Conservation (phyloP, 2,888 invertebrate genomes). For the Carcina quercana region DNA sequence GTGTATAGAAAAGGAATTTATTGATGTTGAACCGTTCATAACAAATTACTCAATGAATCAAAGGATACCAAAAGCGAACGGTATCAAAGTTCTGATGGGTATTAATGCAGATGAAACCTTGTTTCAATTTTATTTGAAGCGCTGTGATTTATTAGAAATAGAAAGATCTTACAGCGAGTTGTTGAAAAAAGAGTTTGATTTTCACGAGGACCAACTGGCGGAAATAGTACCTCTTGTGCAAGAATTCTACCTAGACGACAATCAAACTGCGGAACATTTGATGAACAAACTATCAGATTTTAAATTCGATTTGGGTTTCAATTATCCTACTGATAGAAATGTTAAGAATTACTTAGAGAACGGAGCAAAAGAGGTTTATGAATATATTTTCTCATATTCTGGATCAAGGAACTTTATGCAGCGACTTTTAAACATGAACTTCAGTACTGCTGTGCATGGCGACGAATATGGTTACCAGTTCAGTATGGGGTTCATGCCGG, state of each 20-base stretch:
- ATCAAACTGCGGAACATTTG: background rate
- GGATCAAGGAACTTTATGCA: slow-evolving; percentile 30
- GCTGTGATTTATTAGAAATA: background rate
- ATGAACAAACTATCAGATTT: background rate
- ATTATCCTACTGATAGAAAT: slow-evolving; percentile 4
- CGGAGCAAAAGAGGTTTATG: slow-evolving; percentile 9
- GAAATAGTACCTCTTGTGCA: slow-evolving; percentile 2
- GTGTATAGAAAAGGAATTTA: slow-evolving; percentile 27
- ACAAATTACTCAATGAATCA: slow-evolving; percentile 19
- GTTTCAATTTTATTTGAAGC: no score
- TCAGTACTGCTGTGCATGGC: slow-evolving; percentile 29
- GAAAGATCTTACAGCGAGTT: background rate
- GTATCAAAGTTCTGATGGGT: slow-evolving; percentile 27
- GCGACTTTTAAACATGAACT: slow-evolving; percentile 17
- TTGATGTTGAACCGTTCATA: slow-evolving; percentile 26
- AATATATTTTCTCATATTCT: slow-evolving; percentile 19
- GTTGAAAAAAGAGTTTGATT: slow-evolving; percentile 3
- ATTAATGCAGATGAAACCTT: slow-evolving; percentile 23
- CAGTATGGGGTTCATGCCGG: slow-evolving; percentile 14
- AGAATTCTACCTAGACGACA: slow-evolving; percentile 4
- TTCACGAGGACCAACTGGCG: slow-evolving; percentile 10
- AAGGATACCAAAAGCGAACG: slow-evolving; percentile 19
- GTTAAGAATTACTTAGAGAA: slow-evolving; percentile 15
- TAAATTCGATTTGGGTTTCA: slow-evolving; percentile 5
- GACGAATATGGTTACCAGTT: slow-evolving; percentile 48